A percentile compares a stretch with the other conserved stretches of the same genome.
phyloP scores from a whole-genome alignment of 1,140 invertebrate species.

The Drosophila varians region DNA sequence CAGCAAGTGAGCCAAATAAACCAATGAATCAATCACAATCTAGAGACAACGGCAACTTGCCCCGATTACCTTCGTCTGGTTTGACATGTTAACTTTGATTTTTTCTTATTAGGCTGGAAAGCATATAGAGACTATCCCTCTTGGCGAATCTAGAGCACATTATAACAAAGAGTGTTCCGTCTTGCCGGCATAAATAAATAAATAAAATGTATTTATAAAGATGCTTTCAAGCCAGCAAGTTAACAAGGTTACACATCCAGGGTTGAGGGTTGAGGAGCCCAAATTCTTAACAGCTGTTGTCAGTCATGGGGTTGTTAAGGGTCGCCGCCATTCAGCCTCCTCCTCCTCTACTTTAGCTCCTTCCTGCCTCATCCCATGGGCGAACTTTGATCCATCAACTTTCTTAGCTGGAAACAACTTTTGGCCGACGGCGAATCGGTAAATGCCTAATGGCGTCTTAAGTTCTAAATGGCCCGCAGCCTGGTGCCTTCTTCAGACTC shows the following conservation, averaged over 20 bases:
- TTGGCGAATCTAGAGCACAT: slow-evolving; percentile 50
- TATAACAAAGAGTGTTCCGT: slow-evolving; percentile 71
- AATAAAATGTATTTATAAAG: slow-evolving; percentile 83
- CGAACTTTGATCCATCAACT: slow-evolving; percentile 44
- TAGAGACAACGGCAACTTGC: slow-evolving; percentile 14
- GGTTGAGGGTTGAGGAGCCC: slow-evolving; percentile 19
- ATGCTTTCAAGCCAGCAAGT: slow-evolving; percentile 77
- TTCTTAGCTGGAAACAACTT: slow-evolving; percentile 46
- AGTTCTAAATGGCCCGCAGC: slow-evolving; percentile 9
- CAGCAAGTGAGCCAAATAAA: slow-evolving; percentile 1
- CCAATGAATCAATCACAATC: slow-evolving; percentile 32
- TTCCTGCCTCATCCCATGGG: not conserved
- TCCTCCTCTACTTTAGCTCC: not conserved
- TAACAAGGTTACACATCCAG: slow-evolving; percentile 64
- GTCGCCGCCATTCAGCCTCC: slow-evolving; percentile 35
- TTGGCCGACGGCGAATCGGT: slow-evolving; percentile 53
- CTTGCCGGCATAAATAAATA: slow-evolving; percentile 81
- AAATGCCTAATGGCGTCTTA: slow-evolving; percentile 55
- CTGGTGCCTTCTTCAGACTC: not conserved
- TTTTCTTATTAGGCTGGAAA: slow-evolving; percentile 11
- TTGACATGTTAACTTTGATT: slow-evolving; percentile 70
- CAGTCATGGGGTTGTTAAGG: slow-evolving; percentile 75
- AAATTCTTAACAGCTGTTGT: slow-evolving; percentile 74
- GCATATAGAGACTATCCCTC: slow-evolving; percentile 1
- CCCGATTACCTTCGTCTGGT: slow-evolving; percentile 56